Evolutionary conservation across 2,888 invertebrate genomes (phyloP).

Genomic region (Stenotaenia linearis): DNA sequence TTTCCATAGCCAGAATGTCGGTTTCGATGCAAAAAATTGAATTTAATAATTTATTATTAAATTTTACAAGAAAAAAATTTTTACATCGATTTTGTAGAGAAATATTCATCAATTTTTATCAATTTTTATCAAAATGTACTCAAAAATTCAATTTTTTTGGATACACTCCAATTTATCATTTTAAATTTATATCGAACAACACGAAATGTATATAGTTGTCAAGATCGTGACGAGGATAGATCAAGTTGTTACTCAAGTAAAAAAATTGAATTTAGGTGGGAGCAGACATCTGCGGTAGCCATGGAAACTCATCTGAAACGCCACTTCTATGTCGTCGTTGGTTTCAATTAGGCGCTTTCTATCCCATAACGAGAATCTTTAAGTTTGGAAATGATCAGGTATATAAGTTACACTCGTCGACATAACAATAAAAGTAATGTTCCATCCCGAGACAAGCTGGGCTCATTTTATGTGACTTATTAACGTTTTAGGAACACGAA

Average conservation of each 20-base stretch:
- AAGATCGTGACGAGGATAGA: neutral
- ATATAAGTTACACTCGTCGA: neutral
- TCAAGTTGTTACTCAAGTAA: neutral
- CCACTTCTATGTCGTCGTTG: slow-evolving; percentile 49
- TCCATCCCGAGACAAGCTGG: too few relatives aligned
- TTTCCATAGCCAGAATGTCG: slow-evolving; percentile 13
- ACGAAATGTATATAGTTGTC: neutral
- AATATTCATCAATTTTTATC: neutral
- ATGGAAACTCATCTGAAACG: slow-evolving; percentile 45
- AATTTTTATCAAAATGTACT: too few relatives aligned
- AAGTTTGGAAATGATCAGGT: slow-evolving; percentile 40
- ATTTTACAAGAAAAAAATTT: too few relatives aligned
- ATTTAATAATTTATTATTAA: neutral
- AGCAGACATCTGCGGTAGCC: slow-evolving; percentile 42
- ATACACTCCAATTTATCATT: too few relatives aligned
- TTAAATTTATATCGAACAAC: too few relatives aligned
- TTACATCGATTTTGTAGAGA: too few relatives aligned
- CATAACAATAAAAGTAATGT: neutral
- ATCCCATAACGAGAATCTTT: slow-evolving; percentile 48
- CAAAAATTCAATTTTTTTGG: too few relatives aligned
- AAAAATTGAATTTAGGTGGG: slow-evolving; percentile 38
- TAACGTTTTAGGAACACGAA: slow-evolving; percentile 30
- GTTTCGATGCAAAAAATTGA: neutral
- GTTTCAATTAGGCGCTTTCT: slow-evolving; percentile 51
- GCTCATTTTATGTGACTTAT: neutral